A percentile compares a stretch with the other conserved stretches of the same genome.
Evolutionary conservation across 1,140 invertebrate species (phyloP).

Genomic region (Ganaspis sp.): DNA sequence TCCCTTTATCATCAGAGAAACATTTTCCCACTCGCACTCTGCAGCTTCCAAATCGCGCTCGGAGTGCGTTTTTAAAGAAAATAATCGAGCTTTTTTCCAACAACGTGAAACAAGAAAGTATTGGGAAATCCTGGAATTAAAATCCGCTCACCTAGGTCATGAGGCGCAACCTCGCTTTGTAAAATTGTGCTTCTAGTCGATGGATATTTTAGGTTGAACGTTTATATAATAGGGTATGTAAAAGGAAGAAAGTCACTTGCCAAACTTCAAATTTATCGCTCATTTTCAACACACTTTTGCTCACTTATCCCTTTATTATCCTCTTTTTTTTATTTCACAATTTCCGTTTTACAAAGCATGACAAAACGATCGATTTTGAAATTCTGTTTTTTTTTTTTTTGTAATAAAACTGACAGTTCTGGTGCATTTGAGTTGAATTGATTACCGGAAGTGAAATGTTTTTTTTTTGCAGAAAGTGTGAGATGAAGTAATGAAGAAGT

Average conservation of each 20-base stretch:
- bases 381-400: background rate
- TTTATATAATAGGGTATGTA: slow-evolving; percentile 56
- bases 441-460: too few species aligned
- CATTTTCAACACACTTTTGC: background rate
- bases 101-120: background rate
- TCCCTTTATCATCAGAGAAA: background rate
- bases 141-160: slow-evolving; percentile 21
- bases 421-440: background rate
- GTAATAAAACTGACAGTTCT: background rate
- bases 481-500: too few species aligned
- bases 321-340: slow-evolving; percentile 9
- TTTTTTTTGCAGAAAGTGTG: too few species aligned
- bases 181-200: slow-evolving; percentile 34
- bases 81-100: background rate
- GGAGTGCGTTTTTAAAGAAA: background rate
- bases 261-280: slow-evolving; percentile 14
- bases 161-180: background rate
- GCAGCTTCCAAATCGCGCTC: background rate
- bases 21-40: background rate
- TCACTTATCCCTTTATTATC: slow-evolving; percentile 18
- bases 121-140: slow-evolving; percentile 24
- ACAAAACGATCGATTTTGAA: background rate
- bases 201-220: slow-evolving; percentile 56
- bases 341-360: background rate
- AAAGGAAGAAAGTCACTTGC: slow-evolving; percentile 34